These are phyloP conservation scores for Bryconaethiops microstoma DNA, from an alignment of 2,797 vertebrate species.

Conservation along the genomic window DNA sequence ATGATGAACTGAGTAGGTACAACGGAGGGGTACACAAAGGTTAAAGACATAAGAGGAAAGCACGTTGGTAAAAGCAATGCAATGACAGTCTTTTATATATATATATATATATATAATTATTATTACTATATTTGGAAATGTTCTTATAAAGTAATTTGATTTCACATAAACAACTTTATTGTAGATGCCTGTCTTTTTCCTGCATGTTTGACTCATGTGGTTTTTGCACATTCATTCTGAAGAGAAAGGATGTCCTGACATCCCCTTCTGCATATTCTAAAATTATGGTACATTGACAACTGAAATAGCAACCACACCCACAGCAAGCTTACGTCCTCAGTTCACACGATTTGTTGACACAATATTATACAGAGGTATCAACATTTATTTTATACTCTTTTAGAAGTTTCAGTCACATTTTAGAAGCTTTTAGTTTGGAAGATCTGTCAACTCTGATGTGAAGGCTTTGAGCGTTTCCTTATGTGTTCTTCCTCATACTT, in stretches of 20 bases:
- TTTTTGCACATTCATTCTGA: conserved; percentile 26
- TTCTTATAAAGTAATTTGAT: neutral
- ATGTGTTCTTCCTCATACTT: too few species aligned
- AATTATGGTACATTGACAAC: conserved; percentile 44
- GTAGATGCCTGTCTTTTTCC: neutral
- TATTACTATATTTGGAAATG: too few species aligned
- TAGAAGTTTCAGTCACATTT: too few species aligned
- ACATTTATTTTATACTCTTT: too few species aligned
- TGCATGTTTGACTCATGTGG: conserved; percentile 6
- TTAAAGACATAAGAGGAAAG: conserved; percentile 22
- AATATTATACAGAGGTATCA: too few species aligned
- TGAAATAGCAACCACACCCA: conserved; percentile 22
- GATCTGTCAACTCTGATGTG: too few species aligned
- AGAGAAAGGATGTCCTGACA: conserved; percentile 7
- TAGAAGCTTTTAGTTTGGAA: too few species aligned
- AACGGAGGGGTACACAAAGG: conserved; percentile 16
- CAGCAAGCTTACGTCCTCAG: conserved; percentile 2
- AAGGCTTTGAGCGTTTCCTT: too few species aligned
- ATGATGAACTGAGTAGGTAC: conserved; percentile 28
- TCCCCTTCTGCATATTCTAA: conserved; percentile 12
- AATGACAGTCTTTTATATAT: neutral
- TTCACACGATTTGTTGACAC: neutral
- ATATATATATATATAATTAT: too few species aligned
- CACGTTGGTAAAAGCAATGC: neutral
- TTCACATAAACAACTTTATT: neutral